Base-by-base conservation (phyloP, 2,888 invertebrate species). In the Ceratothoa steindachneri region DNA sequence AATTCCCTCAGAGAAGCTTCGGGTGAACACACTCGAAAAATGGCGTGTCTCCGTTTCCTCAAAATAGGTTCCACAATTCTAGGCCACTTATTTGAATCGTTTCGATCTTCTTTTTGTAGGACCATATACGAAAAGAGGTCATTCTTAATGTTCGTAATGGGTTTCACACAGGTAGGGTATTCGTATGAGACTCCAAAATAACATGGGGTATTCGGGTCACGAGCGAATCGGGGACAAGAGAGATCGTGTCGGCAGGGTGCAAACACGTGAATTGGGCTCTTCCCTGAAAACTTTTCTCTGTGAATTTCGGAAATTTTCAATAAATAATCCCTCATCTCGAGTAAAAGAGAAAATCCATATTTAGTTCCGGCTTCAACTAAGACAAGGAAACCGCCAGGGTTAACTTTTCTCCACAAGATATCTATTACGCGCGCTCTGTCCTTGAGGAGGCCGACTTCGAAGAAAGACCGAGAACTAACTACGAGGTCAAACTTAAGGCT, bases 241-340 rank as follows among this genome's bases (percentile, higher is more conserved):
- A 24, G 29, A 15, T 80, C 72, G 68, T 80, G 80, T 1, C 77
- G 69, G 69, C 80, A 80, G 1, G 80, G 80, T 9, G 80, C 55
- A 69, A 75, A 69, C 7, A 80, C 72, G 30, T 75, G 67, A n/a
- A 70, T 72, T 2, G 71, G 30, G 0, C 28, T 22, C 30, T 51
- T 29, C 24, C 24, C 27, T 15, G 30, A 31, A 15, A 22, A 30
- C 66, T 66, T 30, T n/a, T 30, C 66, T 15, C 66, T 12, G 24
- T 66, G 24, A 1, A 28, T 27, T 9, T 27, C 24, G 15, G 5
- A 9, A 12, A 69, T 27, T 22, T 69, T 30, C 27, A 74, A 30
- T 12, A 77, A 28, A 29, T 75, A 75, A 41, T 77, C 74, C n/a
- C 80, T 31, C 9, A 77, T 77, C 64, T 80, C 80, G 15, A 75